A percentile compares a stretch with the other conserved stretches of the same genome.
Conservation (phyloP, 2,113 vertebrate genomes). For the Corapipo altera region DNA sequence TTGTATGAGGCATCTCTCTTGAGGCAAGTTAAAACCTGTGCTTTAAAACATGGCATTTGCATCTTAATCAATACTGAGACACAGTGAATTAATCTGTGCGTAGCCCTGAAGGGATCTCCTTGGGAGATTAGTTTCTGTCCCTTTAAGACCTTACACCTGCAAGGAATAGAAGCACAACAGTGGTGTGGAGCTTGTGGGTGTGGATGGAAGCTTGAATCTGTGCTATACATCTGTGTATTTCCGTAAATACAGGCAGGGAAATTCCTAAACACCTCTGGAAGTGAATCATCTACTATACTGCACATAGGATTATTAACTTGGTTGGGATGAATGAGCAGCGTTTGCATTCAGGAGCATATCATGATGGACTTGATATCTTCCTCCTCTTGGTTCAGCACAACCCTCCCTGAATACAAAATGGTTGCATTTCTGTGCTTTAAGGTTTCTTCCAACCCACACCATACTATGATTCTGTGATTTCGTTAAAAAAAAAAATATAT, state of each 20-base stretch:
- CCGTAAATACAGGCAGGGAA: neutral
- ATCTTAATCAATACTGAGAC: neutral
- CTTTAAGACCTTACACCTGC: neutral
- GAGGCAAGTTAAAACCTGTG: slow-evolving; percentile 40
- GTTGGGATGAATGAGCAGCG: neutral
- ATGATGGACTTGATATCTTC: neutral
- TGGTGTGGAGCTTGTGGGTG: neutral
- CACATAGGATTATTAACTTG: neutral
- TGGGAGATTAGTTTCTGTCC: neutral
- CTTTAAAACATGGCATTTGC: neutral
- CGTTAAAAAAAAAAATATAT: too few relatives aligned
- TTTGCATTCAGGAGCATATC: neutral
- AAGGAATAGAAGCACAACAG: neutral
- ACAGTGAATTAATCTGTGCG: neutral
- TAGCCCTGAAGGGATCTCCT: neutral
- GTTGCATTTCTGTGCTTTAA: neutral
- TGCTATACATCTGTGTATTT: neutral
- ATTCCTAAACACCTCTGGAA: neutral
- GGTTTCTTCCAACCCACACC: neutral
- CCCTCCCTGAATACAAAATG: neutral
- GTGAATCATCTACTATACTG: neutral
- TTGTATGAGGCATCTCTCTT: neutral
- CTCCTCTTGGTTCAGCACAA: neutral
- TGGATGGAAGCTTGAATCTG: neutral
- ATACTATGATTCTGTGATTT: neutral